Evolutionary conservation across 2,888 invertebrate genomes (phyloP).

Genomic region (Sarcophaga variegata): DNA sequence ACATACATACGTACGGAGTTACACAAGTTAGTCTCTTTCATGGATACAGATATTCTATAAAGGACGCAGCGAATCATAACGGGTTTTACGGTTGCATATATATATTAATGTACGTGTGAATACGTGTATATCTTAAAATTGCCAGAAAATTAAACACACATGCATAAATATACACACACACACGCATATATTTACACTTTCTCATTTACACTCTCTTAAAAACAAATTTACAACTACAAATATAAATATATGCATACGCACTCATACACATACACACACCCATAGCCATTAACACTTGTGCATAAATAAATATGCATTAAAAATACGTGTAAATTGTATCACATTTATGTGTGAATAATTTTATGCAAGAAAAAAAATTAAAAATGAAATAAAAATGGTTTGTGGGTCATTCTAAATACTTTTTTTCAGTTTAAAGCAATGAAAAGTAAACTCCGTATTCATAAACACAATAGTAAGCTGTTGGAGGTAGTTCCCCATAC

Average conservation of each 20-base stretch:
- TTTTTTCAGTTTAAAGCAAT: neutral
- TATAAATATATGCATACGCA: neutral
- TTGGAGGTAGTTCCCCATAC: too few relatives aligned
- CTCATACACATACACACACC: neutral
- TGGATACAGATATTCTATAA: too few relatives aligned
- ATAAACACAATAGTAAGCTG: neutral
- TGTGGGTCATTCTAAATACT: neutral
- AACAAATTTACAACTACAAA: slow-evolving; percentile 8
- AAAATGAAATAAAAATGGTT: neutral
- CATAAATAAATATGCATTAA: slow-evolving; percentile 51
- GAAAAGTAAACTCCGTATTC: slow-evolving; percentile 13
- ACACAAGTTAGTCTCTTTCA: too few relatives aligned
- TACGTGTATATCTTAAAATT: slow-evolving; percentile 25
- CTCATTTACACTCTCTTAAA: slow-evolving; percentile 51
- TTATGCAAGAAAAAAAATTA: neutral
- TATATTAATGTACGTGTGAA: neutral
- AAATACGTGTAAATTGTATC: slow-evolving; percentile 64
- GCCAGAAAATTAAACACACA: neutral
- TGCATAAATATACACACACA: slow-evolving; percentile 20
- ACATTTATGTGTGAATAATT: slow-evolving; percentile 53
- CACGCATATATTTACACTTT: slow-evolving; percentile 23
- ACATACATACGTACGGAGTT: too few relatives aligned
- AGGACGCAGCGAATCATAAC: too few relatives aligned
- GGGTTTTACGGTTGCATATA: too few relatives aligned
- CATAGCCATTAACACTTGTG: neutral